Conservation (phyloP, 2,113 vertebrate genomes). For the Odontophorus gujanensis region DNA sequence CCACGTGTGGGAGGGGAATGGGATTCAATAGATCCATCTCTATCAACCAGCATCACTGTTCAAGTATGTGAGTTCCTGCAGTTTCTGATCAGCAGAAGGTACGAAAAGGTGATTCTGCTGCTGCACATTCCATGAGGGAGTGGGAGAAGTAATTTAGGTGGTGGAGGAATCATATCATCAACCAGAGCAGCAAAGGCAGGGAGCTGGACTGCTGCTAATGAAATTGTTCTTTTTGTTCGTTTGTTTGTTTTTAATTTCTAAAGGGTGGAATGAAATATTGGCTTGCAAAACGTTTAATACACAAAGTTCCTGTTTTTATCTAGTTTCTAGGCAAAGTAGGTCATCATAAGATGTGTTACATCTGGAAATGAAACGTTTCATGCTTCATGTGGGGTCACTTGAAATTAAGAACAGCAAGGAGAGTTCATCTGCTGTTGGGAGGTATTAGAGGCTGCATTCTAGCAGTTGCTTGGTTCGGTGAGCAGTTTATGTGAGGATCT, state of each 20-base stretch:
- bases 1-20: not conserved
- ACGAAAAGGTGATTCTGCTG: not conserved
- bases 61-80: not conserved
- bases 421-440: not conserved
- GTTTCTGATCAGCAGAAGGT: not conserved
- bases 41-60: rapidly evolving
- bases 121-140: not conserved
- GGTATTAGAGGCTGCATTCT: not conserved
- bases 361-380: not conserved
- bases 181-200: not conserved
- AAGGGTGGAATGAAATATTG: not conserved
- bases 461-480: not conserved
- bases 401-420: not conserved
- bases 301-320: not conserved
- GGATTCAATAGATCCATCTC: not conserved
- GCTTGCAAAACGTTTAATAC: not conserved
- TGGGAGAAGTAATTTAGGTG: not conserved
- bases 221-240: not conserved
- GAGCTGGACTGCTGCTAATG: not conserved
- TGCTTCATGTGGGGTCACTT: not conserved
- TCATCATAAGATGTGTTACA: rapidly evolving
- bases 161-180: not conserved
- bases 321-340: not conserved
- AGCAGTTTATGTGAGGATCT: not conserved
- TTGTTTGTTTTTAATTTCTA: not conserved